phyloP scores from a whole-genome alignment of 2,797 vertebrate genomes.

The Microctenopoma steveboyesi region DNA sequence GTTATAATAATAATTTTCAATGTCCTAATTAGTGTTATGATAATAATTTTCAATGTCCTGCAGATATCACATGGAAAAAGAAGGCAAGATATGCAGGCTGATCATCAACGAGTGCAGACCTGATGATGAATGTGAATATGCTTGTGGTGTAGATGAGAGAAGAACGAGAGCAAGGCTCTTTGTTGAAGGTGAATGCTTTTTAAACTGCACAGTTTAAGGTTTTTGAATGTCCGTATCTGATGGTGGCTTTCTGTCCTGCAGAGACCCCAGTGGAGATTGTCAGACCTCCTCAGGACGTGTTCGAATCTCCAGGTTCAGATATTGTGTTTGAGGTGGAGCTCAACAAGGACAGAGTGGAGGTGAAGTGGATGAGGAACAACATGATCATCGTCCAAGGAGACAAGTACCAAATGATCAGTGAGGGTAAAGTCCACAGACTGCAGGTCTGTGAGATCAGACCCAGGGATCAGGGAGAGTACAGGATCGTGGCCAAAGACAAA shows the following conservation, averaged over 20 bases:
- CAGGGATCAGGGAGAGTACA: conserved; percentile 97
- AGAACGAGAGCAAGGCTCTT: conserved; percentile 95
- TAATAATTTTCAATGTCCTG: not conserved
- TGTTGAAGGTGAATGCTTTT: conserved; percentile 89
- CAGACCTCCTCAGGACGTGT: conserved; percentile 91
- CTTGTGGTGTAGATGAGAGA: conserved; percentile 94
- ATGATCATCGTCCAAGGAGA: conserved; percentile 98
- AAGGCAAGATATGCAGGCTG: conserved; percentile 90
- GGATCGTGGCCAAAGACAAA: conserved; percentile 97
- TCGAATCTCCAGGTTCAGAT: conserved; percentile 92
- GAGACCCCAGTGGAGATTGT: conserved; percentile 98
- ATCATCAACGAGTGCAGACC: conserved; percentile 93
- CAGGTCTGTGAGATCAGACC: conserved; percentile 96
- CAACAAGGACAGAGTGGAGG: conserved; percentile 97
- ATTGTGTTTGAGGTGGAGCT: conserved; percentile 93
- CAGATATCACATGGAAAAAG: conserved; percentile 95
- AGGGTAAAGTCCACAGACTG: conserved; percentile 93
- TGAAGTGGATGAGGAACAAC: conserved; percentile 98
- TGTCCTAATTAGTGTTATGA: not conserved
- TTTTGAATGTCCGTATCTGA: not conserved
- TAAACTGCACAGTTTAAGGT: not conserved
- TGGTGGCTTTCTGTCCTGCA: conserved; percentile 58
- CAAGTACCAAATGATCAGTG: conserved; percentile 99
- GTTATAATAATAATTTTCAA: not conserved
- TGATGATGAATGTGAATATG: conserved; percentile 98